A percentile compares a stretch with the other conserved stretches of the same genome.
These are phyloP conservation scores for Thalassarche chlororhynchos DNA, from an alignment of 2,113 vertebrate species.

Conservation along the genomic window DNA sequence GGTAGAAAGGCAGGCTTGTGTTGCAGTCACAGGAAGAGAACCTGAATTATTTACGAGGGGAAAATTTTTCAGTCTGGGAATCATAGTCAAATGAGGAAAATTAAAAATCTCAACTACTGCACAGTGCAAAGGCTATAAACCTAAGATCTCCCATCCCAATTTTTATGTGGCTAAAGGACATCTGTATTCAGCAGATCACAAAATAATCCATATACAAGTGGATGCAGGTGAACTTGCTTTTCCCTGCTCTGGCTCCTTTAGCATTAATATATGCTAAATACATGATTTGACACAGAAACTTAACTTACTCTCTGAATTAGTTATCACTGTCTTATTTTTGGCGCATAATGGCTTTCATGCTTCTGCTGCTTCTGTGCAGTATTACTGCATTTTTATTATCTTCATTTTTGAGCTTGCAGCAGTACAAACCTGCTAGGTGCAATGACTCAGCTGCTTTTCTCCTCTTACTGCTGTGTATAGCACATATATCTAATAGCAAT, in stretches of 20 bases:
- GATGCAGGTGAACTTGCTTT: neutral
- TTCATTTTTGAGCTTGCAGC: neutral
- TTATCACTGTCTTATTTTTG: neutral
- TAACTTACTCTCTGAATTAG: neutral
- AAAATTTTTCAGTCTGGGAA: constrained; percentile 7
- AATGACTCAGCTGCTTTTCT: neutral
- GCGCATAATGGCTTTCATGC: neutral
- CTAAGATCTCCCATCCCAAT: neutral
- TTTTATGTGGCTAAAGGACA: constrained; percentile 40
- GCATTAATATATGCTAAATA: neutral
- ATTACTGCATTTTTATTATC: neutral
- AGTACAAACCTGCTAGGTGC: neutral
- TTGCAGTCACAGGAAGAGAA: constrained; percentile 9
- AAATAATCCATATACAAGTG: neutral
- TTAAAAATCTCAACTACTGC: neutral
- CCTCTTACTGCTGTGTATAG: neutral
- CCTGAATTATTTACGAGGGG: constrained; percentile 33
- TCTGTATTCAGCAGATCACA: neutral
- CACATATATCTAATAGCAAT: neutral
- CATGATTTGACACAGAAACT: neutral
- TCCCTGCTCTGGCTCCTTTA: neutral
- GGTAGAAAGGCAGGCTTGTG: constrained; percentile 10
- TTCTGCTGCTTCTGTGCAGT: neutral
- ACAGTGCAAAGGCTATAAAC: neutral
- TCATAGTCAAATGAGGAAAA: constrained; percentile 37